Conservation (phyloP, 2,113 vertebrate genomes). For the Oxygymnocypris stewartii region DNA sequence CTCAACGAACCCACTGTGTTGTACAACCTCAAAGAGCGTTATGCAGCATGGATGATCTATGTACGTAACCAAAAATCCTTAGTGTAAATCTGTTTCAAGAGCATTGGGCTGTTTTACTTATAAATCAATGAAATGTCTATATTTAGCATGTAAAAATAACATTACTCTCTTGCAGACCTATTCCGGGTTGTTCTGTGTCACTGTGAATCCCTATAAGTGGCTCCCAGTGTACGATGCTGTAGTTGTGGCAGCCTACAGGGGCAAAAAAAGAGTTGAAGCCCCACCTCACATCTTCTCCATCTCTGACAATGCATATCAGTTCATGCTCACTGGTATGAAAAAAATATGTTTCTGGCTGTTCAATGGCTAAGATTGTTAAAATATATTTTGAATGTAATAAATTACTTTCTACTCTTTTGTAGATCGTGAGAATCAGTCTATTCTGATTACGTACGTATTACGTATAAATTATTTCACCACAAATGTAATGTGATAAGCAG, state of each 20-base stretch:
- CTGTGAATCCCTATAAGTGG: slow-evolving; percentile 88
- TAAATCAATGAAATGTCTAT: background rate
- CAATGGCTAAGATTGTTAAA: background rate
- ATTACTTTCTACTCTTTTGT: slow-evolving; percentile 20
- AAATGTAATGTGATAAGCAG: background rate
- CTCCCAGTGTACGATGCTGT: slow-evolving; percentile 80
- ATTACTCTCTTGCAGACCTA: slow-evolving; percentile 76
- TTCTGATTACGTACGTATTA: slow-evolving; percentile 80
- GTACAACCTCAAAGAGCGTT: slow-evolving; percentile 89
- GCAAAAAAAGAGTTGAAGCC: slow-evolving; percentile 83
- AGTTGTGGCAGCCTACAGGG: slow-evolving; percentile 77
- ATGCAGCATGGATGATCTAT: slow-evolving; percentile 91
- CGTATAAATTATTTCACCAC: slow-evolving; percentile 58
- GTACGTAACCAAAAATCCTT: slow-evolving; percentile 64
- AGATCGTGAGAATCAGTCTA: slow-evolving; percentile 83
- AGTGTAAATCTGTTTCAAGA: background rate
- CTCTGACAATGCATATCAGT: slow-evolving; percentile 84
- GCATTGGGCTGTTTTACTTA: background rate
- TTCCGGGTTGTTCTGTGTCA: slow-evolving; percentile 85
- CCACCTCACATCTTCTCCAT: slow-evolving; percentile 87
- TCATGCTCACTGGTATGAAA: slow-evolving; percentile 78
- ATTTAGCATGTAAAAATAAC: background rate
- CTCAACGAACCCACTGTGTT: slow-evolving; percentile 77
- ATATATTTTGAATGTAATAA: background rate
- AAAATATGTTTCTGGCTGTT: background rate